These are phyloP conservation scores for Ptychobarbus kaznakovi DNA, from an alignment of 2,797 vertebrate species.

Conservation along the genomic window DNA sequence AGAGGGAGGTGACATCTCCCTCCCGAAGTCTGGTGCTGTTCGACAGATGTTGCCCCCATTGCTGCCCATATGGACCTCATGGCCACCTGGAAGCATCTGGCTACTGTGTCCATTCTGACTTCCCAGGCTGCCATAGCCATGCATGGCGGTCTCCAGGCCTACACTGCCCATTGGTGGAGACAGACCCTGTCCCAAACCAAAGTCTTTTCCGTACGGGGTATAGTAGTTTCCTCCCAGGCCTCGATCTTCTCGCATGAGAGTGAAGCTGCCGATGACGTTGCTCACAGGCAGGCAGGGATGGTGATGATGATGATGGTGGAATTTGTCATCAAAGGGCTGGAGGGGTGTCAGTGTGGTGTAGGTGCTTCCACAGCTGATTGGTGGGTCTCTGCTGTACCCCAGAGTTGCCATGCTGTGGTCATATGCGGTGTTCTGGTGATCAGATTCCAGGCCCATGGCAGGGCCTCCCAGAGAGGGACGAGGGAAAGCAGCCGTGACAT, in stretches of 20 bases:
- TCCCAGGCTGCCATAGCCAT: slow-evolving; percentile 80
- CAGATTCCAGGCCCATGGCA: slow-evolving; percentile 81
- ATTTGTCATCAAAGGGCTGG: slow-evolving; percentile 86
- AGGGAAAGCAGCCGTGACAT: slow-evolving; percentile 81
- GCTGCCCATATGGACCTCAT: slow-evolving; percentile 77
- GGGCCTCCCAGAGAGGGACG: slow-evolving; percentile 80
- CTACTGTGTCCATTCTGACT: slow-evolving; percentile 73
- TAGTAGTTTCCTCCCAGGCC: slow-evolving; percentile 83
- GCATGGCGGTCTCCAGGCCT: slow-evolving; percentile 78
- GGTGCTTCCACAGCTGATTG: slow-evolving; percentile 78
- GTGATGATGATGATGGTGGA: slow-evolving; percentile 84
- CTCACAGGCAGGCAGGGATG: slow-evolving; percentile 84
- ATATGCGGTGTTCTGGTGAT: slow-evolving; percentile 75
- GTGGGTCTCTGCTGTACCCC: slow-evolving; percentile 84
- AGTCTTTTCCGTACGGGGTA: slow-evolving; percentile 84
- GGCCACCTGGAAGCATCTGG: slow-evolving; percentile 79
- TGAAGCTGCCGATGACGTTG: slow-evolving; percentile 86
- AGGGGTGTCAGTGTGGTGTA: slow-evolving; percentile 86
- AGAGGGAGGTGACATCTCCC: slow-evolving; percentile 82
- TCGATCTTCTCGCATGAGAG: slow-evolving; percentile 84
- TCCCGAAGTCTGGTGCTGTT: slow-evolving; percentile 80
- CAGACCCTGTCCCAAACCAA: slow-evolving; percentile 81
- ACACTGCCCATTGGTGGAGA: slow-evolving; percentile 76
- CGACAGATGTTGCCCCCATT: slow-evolving; percentile 78
- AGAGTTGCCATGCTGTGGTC: slow-evolving; percentile 84